Evolutionary conservation across 2,888 invertebrate species (phyloP).

Genomic region (Eristalis pertinax): DNA sequence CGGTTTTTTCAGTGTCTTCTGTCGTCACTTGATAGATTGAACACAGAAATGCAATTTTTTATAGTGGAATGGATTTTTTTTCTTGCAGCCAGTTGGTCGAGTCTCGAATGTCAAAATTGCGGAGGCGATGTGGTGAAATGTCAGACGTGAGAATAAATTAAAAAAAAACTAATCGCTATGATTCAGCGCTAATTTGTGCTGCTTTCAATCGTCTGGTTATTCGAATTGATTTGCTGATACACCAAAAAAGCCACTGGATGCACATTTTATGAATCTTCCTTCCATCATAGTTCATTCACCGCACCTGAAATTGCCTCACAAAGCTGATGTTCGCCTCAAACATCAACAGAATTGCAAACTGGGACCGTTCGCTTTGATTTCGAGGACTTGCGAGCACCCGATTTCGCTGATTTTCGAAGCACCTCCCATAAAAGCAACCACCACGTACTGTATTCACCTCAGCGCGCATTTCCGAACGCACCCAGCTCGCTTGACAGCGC

Average conservation of each 20-base stretch:
- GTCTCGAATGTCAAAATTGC: slow-evolving; percentile 57
- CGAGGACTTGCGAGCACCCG: too few relatives aligned
- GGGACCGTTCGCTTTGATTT: too few relatives aligned
- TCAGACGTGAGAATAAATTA: slow-evolving; percentile 11
- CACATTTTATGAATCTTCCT: too few relatives aligned
- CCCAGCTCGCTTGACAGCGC: not conserved
- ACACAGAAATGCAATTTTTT: slow-evolving; percentile 47
- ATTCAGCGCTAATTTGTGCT: not conserved
- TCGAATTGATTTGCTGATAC: not conserved
- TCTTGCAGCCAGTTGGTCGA: slow-evolving; percentile 23
- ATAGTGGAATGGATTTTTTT: slow-evolving; percentile 28
- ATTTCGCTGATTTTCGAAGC: not conserved
- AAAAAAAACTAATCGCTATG: not conserved
- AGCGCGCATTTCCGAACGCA: slow-evolving; percentile 17
- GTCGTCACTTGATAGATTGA: slow-evolving; percentile 47
- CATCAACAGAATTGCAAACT: too few relatives aligned
- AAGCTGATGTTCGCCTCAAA: too few relatives aligned
- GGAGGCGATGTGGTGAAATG: slow-evolving; percentile 30
- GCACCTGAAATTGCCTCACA: too few relatives aligned
- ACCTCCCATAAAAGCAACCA: not conserved
- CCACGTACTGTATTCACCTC: not conserved
- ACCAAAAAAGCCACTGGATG: too few relatives aligned
- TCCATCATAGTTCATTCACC: too few relatives aligned
- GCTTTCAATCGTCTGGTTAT: too few relatives aligned
- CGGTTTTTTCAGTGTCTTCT: slow-evolving; percentile 43